phyloP scores from a whole-genome alignment of 2,113 vertebrate species.

The Pungitius pungitius region DNA sequence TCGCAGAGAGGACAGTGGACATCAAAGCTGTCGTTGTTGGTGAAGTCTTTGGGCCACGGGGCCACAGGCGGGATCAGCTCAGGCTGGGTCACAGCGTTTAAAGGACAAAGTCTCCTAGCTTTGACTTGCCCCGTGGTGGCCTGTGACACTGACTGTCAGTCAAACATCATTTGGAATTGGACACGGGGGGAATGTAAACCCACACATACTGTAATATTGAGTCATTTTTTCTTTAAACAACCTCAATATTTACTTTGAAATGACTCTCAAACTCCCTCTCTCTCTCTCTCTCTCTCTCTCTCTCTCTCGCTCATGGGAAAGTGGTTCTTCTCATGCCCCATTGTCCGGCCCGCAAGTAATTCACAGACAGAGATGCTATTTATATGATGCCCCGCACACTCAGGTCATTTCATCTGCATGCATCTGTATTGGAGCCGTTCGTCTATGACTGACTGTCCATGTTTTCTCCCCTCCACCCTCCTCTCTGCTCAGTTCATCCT shows the following conservation, averaged over 20 bases:
- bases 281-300: neutral
- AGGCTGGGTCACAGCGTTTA: constrained; percentile 45
- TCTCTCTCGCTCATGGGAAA: constrained; percentile 51
- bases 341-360: constrained; percentile 47
- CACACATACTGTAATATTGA: constrained; percentile 12
- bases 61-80: constrained; percentile 30
- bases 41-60: constrained; percentile 36
- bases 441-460: constrained; percentile 40
- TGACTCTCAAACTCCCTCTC: constrained; percentile 37
- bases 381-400: constrained; percentile 48
- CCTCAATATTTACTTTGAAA: constrained; percentile 46
- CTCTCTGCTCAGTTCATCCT: constrained; percentile 5
- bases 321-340: constrained; percentile 52
- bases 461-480: constrained; percentile 15
- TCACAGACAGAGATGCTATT: constrained; percentile 66
- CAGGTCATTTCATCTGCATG: constrained; percentile 32
- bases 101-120: constrained; percentile 57
- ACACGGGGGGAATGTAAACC: constrained; percentile 18
- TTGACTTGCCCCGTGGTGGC: constrained; percentile 35
- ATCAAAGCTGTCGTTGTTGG: constrained; percentile 25
- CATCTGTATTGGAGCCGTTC: constrained; percentile 15
- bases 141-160: constrained; percentile 22
- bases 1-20: constrained; percentile 13
- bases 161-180: constrained; percentile 12
- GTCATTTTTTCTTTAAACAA: constrained; percentile 33